Percentiles rank a stretch among this genome's conserved stretches.
These are phyloP conservation scores for Amiota minor DNA, from an alignment of 2,888 invertebrate species.

Conservation along the genomic window DNA sequence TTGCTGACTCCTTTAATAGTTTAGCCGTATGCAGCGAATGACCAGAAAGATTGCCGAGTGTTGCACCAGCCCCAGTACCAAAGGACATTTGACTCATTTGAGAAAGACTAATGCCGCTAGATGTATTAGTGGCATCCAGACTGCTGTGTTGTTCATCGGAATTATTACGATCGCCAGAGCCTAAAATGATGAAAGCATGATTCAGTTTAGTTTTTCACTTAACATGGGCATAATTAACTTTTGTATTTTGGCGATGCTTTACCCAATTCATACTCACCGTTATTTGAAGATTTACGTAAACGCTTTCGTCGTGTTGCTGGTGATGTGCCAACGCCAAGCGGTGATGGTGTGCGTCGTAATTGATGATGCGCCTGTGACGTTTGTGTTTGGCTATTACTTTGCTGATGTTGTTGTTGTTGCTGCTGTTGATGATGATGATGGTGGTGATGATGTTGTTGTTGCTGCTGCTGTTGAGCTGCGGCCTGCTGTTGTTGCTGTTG, in stretches of 20 bases:
- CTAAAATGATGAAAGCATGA: conserved; percentile 49
- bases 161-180: conserved; percentile 76
- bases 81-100: conserved; percentile 75
- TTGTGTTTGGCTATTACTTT: conserved; percentile 77
- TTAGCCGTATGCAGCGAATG: conserved; percentile 71
- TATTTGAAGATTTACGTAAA: conserved; percentile 79
- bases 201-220: not conserved
- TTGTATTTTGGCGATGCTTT: conserved; percentile 52
- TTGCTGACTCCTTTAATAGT: conserved; percentile 73
- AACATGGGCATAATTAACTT: too few species aligned
- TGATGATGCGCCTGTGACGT: conserved; percentile 77
- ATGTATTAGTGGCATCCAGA: conserved; percentile 64
- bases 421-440: conserved; percentile 74
- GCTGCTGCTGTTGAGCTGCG: conserved; percentile 66
- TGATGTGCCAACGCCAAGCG: conserved; percentile 77
- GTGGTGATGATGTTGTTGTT: conserved; percentile 65
- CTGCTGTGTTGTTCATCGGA: conserved; percentile 74
- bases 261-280: conserved; percentile 73
- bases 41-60: conserved; percentile 64
- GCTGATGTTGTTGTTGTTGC: conserved; percentile 78
- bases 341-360: conserved; percentile 74
- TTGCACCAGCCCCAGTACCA: conserved; percentile 69
- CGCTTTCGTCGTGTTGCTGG: conserved; percentile 79
- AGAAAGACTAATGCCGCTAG: conserved; percentile 73
- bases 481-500: conserved; percentile 65